These are phyloP conservation scores for Mythimna albipuncta DNA, from an alignment of 2,888 invertebrate genomes.

Conservation along the genomic window DNA sequence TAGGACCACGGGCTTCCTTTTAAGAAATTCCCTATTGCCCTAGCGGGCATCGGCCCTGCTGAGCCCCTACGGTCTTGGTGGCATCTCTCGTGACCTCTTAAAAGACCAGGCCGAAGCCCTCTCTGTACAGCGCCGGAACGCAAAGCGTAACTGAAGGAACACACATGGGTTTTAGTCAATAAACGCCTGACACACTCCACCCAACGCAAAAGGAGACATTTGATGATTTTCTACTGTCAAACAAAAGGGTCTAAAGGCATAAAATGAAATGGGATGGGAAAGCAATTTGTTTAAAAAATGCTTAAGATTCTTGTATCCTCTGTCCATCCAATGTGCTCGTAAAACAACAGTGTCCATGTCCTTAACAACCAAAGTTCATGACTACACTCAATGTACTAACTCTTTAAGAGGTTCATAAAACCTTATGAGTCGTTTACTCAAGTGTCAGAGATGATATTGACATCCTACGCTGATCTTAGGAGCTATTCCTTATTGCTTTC, in stretches of 20 bases:
- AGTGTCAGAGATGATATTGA: conserved; percentile 4
- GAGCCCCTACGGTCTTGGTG: too few species aligned
- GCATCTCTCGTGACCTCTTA: too few species aligned
- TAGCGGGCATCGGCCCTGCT: too few species aligned
- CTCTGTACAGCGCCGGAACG: background rate
- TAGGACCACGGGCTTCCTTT: too few species aligned
- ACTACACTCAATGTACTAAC: conserved; percentile 20
- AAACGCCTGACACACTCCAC: background rate
- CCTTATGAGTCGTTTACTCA: conserved; percentile 9
- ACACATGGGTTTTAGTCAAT: background rate
- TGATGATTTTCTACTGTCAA: background rate
- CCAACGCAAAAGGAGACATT: background rate
- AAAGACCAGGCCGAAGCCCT: too few species aligned
- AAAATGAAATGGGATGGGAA: background rate
- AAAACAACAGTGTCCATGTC: conserved; percentile 1
- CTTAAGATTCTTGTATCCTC: background rate
- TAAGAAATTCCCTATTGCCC: too few species aligned
- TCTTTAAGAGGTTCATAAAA: conserved; percentile 20
- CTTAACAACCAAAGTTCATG: conserved; percentile 21
- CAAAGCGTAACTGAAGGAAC: background rate
- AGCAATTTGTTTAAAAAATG: background rate
- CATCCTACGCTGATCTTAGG: conserved; percentile 4
- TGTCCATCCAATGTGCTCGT: background rate
- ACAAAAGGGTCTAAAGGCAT: too few species aligned
- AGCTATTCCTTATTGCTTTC: conserved; percentile 11